phyloP scores from a whole-genome alignment of 2,113 vertebrate species.

The Ardeotis arabs region DNA sequence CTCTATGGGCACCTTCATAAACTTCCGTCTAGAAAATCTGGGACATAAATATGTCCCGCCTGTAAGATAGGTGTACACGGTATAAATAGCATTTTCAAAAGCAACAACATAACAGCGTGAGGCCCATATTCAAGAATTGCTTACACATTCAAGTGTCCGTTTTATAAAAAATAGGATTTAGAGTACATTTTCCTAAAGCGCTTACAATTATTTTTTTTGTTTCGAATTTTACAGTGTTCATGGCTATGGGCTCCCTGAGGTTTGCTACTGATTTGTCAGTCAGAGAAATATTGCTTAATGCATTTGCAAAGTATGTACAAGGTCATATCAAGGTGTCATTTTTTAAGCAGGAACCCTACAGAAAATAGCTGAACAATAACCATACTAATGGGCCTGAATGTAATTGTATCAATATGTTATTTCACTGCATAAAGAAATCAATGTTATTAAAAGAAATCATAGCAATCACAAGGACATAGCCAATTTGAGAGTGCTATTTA shows the following conservation, averaged over 20 bases:
- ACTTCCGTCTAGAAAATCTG: not conserved
- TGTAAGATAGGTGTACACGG: accelerated
- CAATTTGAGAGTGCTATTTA: conserved; percentile 29
- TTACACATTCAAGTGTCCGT: not conserved
- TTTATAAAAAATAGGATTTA: not conserved
- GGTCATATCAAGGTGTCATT: not conserved
- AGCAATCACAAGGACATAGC: not conserved
- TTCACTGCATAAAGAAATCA: conserved; percentile 1
- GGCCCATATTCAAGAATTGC: not conserved
- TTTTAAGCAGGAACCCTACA: not conserved
- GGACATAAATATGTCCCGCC: not conserved
- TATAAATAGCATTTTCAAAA: not conserved
- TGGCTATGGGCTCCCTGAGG: not conserved
- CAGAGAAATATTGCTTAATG: not conserved
- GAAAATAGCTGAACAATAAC: not conserved
- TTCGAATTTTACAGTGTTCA: not conserved
- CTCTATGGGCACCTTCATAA: not conserved
- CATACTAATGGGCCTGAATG: not conserved
- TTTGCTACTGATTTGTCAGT: not conserved
- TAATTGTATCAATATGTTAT: conserved; percentile 10
- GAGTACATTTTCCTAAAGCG: not conserved
- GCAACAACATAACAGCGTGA: not conserved
- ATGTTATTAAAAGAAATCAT: not conserved
- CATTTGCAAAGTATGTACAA: not conserved
- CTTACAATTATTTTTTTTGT: not conserved